Conservation (phyloP, 2,888 invertebrate species). For the Brachylomia viminalis region DNA sequence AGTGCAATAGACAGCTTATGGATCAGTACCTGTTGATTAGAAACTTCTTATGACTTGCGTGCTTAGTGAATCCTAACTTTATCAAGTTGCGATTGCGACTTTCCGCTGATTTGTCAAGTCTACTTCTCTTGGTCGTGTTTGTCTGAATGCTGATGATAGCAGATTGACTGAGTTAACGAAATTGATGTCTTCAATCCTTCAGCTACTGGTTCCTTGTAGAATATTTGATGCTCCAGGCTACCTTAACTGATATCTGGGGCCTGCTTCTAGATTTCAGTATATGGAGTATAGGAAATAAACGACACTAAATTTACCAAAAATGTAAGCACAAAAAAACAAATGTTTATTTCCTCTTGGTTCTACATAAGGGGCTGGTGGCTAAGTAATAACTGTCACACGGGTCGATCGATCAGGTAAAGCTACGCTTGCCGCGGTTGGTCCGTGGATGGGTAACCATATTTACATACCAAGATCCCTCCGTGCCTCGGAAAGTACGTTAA, state of each 20-base stretch:
- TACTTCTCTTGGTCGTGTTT: not conserved
- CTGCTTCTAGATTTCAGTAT: not conserved
- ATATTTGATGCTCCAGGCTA: not conserved
- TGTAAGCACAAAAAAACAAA: not conserved
- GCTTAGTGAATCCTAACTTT: constrained; percentile 13
- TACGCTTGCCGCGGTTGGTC: no score
- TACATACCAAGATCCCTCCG: no score
- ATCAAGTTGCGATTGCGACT: not conserved
- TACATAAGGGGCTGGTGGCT: no score
- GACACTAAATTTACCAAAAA: not conserved
- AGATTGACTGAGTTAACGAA: not conserved
- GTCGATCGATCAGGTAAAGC: no score
- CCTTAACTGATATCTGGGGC: not conserved
- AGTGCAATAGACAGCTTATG: constrained; percentile 2
- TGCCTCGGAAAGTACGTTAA: no score
- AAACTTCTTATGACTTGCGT: constrained; percentile 13
- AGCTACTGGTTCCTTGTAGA: not conserved
- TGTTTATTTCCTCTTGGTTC: not conserved
- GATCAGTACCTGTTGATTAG: constrained; percentile 26
- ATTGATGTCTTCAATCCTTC: not conserved
- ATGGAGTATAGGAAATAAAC: not conserved
- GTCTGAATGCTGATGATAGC: not conserved
- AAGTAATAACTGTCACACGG: no score
- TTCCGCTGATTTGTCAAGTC: constrained; percentile 13
- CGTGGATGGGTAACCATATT: no score